These are phyloP conservation scores for Sebastolobus altivelis DNA, from an alignment of 2,797 vertebrate species.

Conservation along the genomic window DNA sequence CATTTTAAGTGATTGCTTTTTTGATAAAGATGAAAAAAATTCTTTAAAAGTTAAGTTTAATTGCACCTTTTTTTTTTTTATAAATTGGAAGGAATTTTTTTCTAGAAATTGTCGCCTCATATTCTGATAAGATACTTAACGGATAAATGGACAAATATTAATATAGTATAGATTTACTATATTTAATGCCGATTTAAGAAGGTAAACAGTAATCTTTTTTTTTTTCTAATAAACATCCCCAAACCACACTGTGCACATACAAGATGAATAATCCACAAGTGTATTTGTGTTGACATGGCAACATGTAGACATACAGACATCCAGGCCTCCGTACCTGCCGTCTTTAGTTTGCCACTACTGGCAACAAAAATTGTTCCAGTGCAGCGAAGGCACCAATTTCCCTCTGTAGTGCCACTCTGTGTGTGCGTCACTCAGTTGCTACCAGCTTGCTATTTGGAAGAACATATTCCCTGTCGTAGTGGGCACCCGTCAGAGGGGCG, in stretches of 20 bases:
- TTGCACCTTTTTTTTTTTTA: not conserved
- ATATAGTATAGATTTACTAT: no score
- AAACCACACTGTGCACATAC: not conserved
- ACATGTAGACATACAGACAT: constrained; percentile 14
- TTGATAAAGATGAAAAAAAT: not conserved
- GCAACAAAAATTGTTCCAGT: constrained; percentile 26
- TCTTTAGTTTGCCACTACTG: constrained; percentile 12
- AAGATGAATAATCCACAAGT: constrained; percentile 21
- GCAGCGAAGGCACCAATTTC: constrained; percentile 28
- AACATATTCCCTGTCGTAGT: constrained; percentile 96
- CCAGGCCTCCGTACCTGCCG: constrained; percentile 10
- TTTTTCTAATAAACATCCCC: constrained; percentile 1
- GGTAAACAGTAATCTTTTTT: not conserved
- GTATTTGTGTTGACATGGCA: constrained; percentile 6
- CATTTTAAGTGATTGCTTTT: not conserved
- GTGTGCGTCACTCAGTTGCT: constrained; percentile 85
- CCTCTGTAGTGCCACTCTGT: constrained; percentile 59
- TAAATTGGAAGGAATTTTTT: not conserved
- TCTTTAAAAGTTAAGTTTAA: not conserved
- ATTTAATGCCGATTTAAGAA: not conserved
- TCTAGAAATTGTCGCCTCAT: not conserved
- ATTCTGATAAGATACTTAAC: not conserved
- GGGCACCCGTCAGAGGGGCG: constrained; percentile 82
- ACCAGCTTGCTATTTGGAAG: constrained; percentile 94
- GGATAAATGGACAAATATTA: not conserved